Evolutionary conservation across 2,113 vertebrate species (phyloP).

Genomic region (Orycteropus afer): DNA sequence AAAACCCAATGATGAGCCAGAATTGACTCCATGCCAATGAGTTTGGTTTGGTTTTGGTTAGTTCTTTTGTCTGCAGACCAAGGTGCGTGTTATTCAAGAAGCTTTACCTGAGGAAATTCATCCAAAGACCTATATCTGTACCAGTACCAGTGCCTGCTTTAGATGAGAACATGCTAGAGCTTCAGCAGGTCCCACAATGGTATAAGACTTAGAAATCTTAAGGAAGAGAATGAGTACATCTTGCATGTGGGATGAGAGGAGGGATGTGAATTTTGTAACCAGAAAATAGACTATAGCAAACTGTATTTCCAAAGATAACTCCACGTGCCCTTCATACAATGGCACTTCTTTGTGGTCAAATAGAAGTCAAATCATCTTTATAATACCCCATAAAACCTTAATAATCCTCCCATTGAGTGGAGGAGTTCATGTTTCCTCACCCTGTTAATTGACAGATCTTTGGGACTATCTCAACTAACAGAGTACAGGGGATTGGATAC

Average conservation of each 20-base stretch:
- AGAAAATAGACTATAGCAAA: background rate
- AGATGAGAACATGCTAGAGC: background rate
- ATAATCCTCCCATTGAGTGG: background rate
- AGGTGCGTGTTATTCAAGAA: background rate
- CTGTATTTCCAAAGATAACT: background rate
- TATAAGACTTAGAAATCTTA: background rate
- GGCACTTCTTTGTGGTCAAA: background rate
- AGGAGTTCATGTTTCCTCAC: background rate
- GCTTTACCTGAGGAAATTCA: background rate
- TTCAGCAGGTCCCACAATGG: background rate
- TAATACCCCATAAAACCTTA: background rate
- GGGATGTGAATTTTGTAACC: background rate
- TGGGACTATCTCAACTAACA: background rate
- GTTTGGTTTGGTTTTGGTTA: too few relatives aligned
- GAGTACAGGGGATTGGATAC: background rate
- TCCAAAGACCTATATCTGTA: background rate
- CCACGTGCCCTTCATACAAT: background rate
- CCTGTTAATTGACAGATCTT: background rate
- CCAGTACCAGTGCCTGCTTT: background rate
- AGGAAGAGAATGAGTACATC: background rate
- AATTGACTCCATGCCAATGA: too few relatives aligned
- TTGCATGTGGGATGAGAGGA: background rate
- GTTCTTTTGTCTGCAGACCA: background rate
- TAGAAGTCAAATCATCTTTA: background rate
- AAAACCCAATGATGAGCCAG: too few relatives aligned